Conservation (phyloP, 2,888 invertebrate species). For the Scelioninae gen. 2 region DNA sequence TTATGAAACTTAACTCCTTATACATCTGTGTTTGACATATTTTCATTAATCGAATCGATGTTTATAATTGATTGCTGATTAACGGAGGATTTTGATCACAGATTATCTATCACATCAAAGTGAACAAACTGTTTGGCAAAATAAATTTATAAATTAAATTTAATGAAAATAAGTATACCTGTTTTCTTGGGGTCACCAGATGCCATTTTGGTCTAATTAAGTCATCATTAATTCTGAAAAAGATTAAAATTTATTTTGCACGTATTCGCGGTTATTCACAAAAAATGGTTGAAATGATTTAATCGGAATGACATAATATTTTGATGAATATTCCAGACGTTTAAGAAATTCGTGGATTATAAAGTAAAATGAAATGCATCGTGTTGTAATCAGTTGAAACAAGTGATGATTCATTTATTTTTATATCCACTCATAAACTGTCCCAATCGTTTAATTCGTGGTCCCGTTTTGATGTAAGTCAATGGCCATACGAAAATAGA, state of each 20-base stretch:
- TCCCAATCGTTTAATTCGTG: conserved; percentile 27
- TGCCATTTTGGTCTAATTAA: conserved; percentile 53
- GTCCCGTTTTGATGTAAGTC: conserved; percentile 41
- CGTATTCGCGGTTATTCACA: neutral
- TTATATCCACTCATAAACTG: conserved; percentile 19
- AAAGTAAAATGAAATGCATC: too few relatives aligned
- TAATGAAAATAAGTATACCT: conserved; percentile 61
- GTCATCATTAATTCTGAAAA: conserved; percentile 56
- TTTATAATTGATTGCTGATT: too few relatives aligned
- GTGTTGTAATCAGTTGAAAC: too few relatives aligned
- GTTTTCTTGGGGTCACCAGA: conserved; percentile 63
- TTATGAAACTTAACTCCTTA: too few relatives aligned
- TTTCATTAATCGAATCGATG: too few relatives aligned
- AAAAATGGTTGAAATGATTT: too few relatives aligned
- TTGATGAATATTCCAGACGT: conserved; percentile 10
- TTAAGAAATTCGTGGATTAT: conserved; percentile 12
- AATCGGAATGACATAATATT: neutral
- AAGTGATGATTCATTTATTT: too few relatives aligned
- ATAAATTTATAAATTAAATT: neutral
- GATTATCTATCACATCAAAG: too few relatives aligned
- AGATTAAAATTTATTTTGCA: conserved; percentile 14
- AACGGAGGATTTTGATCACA: too few relatives aligned
- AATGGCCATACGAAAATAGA: conserved; percentile 48
- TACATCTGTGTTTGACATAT: too few relatives aligned
- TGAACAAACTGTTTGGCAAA: too few relatives aligned